Evolutionary conservation across 2,797 vertebrate genomes (phyloP).

Genomic region (Hypotaenidia okinawae): DNA sequence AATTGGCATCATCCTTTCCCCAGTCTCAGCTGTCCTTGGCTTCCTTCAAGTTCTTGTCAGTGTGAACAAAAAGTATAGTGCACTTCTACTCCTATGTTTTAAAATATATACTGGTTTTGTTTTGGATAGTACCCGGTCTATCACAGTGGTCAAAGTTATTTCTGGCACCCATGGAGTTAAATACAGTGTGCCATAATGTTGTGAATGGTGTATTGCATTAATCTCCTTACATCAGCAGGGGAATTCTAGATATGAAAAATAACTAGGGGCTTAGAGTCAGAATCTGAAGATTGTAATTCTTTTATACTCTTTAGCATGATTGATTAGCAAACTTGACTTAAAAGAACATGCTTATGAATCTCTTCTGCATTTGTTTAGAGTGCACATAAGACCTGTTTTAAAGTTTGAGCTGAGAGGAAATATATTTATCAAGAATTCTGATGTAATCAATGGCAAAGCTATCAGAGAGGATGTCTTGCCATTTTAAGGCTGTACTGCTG

Average conservation of each 20-base stretch:
- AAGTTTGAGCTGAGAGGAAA: background rate
- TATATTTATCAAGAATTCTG: background rate
- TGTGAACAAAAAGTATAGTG: background rate
- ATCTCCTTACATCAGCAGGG: background rate
- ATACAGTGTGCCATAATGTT: background rate
- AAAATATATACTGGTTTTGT: background rate
- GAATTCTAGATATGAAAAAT: background rate
- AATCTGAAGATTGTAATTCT: background rate
- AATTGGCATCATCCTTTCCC: constrained; percentile 33
- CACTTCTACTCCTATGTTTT: background rate
- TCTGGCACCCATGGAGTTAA: constrained; percentile 3
- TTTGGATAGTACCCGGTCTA: background rate
- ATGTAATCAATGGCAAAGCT: background rate
- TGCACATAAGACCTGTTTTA: background rate
- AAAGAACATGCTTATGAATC: background rate
- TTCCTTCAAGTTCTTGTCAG: constrained; percentile 2
- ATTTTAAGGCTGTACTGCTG: background rate
- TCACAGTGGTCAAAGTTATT: constrained; percentile 4
- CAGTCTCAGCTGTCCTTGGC: background rate
- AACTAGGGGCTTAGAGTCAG: background rate
- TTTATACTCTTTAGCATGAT: background rate
- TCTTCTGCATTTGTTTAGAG: background rate
- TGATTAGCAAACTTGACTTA: background rate
- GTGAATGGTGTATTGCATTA: background rate
- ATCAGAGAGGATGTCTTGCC: background rate